These are phyloP conservation scores for Nemapogon koenigi DNA, from an alignment of 2,888 invertebrate species.

Conservation along the genomic window DNA sequence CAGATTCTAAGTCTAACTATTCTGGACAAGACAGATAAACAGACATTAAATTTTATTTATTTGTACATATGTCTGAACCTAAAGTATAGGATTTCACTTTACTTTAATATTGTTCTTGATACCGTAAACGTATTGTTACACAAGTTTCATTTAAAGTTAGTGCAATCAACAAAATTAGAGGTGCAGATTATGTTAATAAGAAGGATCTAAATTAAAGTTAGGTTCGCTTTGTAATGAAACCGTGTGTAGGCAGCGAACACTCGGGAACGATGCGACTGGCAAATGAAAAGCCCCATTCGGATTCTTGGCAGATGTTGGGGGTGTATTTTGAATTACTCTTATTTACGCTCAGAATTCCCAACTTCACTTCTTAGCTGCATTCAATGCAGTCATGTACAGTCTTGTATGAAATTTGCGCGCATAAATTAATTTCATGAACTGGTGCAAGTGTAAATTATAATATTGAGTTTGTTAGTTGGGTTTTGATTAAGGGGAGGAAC, in stretches of 20 bases:
- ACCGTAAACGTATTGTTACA: no score
- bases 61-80: no score
- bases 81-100: no score
- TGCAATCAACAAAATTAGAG: no score
- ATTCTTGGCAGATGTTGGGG: conserved; percentile 9
- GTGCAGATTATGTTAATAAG: conserved; percentile 7
- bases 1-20: no score
- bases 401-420: not conserved
- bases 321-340: conserved; percentile 5
- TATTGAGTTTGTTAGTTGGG: not conserved
- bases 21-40: no score
- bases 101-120: no score
- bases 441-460: not conserved
- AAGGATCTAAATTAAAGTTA: conserved; percentile 9
- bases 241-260: not conserved
- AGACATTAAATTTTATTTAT: no score
- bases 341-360: conserved; percentile 6
- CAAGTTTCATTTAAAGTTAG: no score
- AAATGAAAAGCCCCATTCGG: conserved; percentile 5
- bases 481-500: not conserved
- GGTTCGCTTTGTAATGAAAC: conserved; percentile 4
- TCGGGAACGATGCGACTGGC: no score
- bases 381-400: not conserved
- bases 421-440: not conserved
- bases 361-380: conserved; percentile 7